Percentiles rank a stretch among this genome's conserved stretches.
Evolutionary conservation across 2,113 vertebrate species (phyloP).

Genomic region (Orcinus orca): DNA sequence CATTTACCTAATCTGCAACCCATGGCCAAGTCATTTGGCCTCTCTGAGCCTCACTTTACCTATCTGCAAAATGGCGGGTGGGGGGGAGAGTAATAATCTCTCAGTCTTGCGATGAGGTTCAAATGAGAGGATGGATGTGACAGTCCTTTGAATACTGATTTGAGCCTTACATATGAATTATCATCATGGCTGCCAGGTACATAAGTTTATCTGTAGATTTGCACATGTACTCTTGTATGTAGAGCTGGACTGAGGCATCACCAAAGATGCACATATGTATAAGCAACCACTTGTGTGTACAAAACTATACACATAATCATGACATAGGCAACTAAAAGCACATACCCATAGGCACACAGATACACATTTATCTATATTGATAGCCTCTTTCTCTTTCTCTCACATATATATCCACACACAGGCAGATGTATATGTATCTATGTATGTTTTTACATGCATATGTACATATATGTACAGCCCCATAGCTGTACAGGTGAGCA

Average conservation of each 20-base stretch:
- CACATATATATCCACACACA: background rate
- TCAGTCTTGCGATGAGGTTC: background rate
- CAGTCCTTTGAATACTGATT: constrained; percentile 31
- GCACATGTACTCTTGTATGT: background rate
- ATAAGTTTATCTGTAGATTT: background rate
- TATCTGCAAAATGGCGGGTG: background rate
- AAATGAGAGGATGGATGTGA: background rate
- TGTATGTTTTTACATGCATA: background rate
- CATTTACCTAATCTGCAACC: background rate
- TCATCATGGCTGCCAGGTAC: background rate
- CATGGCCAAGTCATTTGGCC: background rate
- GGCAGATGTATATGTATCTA: background rate
- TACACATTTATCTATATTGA: background rate
- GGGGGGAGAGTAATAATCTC: background rate
- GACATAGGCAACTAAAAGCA: constrained; percentile 10
- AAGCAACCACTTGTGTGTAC: background rate
- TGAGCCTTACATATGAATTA: background rate
- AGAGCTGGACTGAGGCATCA: background rate
- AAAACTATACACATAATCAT: constrained; percentile 34
- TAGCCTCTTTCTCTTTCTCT: background rate
- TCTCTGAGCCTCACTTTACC: constrained; percentile 3
- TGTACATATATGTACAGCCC: background rate
- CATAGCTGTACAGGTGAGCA: background rate
- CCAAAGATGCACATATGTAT: background rate
- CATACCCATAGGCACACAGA: background rate